Conservation (phyloP, 1,140 invertebrate species). For the Choristoneura fumiferana region DNA sequence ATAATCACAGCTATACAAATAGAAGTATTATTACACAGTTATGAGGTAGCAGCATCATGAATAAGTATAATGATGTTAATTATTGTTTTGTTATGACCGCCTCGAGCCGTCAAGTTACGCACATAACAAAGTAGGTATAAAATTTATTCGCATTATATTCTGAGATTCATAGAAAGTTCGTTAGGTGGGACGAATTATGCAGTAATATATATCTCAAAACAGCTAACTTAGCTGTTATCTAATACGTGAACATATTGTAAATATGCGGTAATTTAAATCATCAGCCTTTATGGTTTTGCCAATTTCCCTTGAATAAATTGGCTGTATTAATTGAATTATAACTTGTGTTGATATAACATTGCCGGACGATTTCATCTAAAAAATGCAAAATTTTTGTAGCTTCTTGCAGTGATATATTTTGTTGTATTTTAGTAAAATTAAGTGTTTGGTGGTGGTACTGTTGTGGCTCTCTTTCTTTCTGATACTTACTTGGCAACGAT, state of each 20-base stretch:
- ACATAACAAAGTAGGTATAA: background rate
- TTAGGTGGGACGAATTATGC: background rate
- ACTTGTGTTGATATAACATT: no score
- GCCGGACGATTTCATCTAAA: no score
- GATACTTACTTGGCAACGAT: no score
- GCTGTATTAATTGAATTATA: no score
- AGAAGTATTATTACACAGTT: background rate
- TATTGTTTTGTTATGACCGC: background rate
- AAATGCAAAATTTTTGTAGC: no score
- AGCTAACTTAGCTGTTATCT: background rate
- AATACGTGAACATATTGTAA: background rate
- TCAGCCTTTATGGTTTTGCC: no score
- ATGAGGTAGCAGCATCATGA: background rate
- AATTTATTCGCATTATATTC: background rate
- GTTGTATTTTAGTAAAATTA: no score
- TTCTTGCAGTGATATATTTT: no score
- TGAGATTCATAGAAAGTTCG: slow-evolving; percentile 10
- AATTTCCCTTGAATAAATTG: no score
- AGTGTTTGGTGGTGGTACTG: no score
- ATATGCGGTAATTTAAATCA: background rate
- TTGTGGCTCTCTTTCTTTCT: no score
- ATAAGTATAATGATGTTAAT: background rate
- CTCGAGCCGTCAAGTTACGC: slow-evolving; percentile 1
- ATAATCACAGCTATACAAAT: background rate
- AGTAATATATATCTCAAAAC: slow-evolving; percentile 2